Evolutionary conservation across 2,888 invertebrate species (phyloP).

Genomic region (Acanthosepion lycidas): DNA sequence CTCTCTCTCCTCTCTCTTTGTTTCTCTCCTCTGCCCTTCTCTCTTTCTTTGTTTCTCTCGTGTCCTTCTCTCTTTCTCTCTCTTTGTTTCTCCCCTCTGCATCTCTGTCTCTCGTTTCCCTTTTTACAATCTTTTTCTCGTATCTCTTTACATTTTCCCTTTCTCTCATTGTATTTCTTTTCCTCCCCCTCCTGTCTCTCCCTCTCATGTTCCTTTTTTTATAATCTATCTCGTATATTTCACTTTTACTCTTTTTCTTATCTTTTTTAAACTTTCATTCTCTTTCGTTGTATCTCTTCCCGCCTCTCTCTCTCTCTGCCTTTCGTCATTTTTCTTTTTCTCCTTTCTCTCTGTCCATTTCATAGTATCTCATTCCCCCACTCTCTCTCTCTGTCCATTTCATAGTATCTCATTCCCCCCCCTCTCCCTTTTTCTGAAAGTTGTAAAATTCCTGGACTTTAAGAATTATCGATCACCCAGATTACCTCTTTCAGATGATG

Average conservation of each 20-base stretch:
- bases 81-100: neutral
- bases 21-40: neutral
- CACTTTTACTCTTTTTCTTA: too few species aligned
- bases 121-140: too few species aligned
- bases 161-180: too few species aligned
- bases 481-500: neutral
- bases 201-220: too few species aligned
- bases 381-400: neutral
- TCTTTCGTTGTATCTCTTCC: neutral
- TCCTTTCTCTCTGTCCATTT: neutral
- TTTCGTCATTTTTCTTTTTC: neutral
- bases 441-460: neutral
- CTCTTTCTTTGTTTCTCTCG: rapidly evolving
- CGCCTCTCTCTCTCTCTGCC: neutral
- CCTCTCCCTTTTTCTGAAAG: neutral
- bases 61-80: neutral
- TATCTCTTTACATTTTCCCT: too few species aligned
- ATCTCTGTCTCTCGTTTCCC: neutral
- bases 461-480: neutral
- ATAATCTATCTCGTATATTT: too few species aligned
- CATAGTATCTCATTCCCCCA: neutral
- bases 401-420: neutral
- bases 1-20: neutral
- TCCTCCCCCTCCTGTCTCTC: too few species aligned
- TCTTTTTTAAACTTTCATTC: too few species aligned